phyloP scores from a whole-genome alignment of 2,888 invertebrate genomes.

The Meteorus cinctellus region DNA sequence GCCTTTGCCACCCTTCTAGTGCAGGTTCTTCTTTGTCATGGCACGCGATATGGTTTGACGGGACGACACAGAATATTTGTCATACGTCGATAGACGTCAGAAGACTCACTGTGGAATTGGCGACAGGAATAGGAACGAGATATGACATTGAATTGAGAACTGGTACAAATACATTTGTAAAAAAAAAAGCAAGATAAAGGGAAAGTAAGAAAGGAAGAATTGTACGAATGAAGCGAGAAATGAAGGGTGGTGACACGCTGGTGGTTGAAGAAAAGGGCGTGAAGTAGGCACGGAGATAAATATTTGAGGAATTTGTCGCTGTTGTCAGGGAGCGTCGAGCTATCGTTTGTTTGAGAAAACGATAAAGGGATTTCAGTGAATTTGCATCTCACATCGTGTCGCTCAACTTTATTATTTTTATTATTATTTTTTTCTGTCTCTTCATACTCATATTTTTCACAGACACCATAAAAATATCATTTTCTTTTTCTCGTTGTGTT shows the following conservation, averaged over 20 bases:
- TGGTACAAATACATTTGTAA: conserved; percentile 32
- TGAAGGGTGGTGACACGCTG: conserved; percentile 43
- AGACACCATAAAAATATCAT: background rate
- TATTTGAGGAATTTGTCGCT: conserved; percentile 72
- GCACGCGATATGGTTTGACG: conserved; percentile 16
- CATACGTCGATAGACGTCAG: conserved; percentile 71
- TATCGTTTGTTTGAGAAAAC: conserved; percentile 67
- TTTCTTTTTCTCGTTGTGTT: background rate
- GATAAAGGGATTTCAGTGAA: conserved; percentile 69
- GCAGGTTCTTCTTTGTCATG: background rate
- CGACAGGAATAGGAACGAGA: conserved; percentile 38
- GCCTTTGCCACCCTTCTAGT: background rate
- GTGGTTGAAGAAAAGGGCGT: conserved; percentile 51
- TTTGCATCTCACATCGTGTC: conserved; percentile 57
- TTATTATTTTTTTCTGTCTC: conserved; percentile 29
- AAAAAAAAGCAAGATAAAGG: conserved; percentile 2
- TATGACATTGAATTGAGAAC: conserved; percentile 34
- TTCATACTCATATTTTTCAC: conserved; percentile 22
- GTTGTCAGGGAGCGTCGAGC: conserved; percentile 57
- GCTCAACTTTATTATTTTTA: background rate
- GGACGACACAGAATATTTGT: conserved; percentile 62
- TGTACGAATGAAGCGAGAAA: conserved; percentile 27
- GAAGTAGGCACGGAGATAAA: conserved; percentile 64
- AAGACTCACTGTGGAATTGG: conserved; percentile 61
- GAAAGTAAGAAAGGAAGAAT: background rate